phyloP scores from a whole-genome alignment of 2,888 invertebrate genomes.

The Sminthurides aquaticus region DNA sequence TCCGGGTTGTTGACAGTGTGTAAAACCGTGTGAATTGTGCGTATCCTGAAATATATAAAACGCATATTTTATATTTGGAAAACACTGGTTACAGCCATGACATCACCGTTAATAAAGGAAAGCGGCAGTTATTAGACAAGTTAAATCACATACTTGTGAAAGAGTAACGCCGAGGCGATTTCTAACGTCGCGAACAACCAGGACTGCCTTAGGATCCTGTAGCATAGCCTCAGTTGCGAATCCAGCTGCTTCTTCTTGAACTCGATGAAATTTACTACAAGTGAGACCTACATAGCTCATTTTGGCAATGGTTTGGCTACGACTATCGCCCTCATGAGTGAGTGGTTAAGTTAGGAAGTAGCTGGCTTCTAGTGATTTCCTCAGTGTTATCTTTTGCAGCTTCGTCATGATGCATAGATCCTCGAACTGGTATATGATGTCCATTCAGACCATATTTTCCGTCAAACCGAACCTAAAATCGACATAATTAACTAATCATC shows the following conservation, averaged over 20 bases:
- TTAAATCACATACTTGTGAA: slow-evolving; percentile 64
- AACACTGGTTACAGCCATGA: too few relatives aligned
- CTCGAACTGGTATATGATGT: slow-evolving; percentile 11
- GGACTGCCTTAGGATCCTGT: slow-evolving; percentile 59
- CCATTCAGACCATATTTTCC: slow-evolving; percentile 40
- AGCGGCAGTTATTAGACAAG: too few relatives aligned
- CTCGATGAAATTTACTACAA: slow-evolving; percentile 32
- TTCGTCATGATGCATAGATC: not conserved
- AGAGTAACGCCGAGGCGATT: slow-evolving; percentile 82
- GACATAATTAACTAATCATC: too few relatives aligned
- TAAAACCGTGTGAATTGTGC: too few relatives aligned
- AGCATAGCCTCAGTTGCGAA: slow-evolving; percentile 81
- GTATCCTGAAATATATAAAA: too few relatives aligned
- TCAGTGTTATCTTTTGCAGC: not conserved
- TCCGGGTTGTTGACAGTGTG: too few relatives aligned
- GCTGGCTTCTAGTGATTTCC: not conserved
- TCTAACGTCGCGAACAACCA: slow-evolving; percentile 71
- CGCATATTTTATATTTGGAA: too few relatives aligned
- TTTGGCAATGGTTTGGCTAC: not conserved
- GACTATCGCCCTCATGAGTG: slow-evolving; percentile 16
- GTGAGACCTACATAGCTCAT: not conserved
- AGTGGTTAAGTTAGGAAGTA: slow-evolving; percentile 5
- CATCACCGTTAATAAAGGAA: too few relatives aligned
- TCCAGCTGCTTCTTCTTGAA: slow-evolving; percentile 62
- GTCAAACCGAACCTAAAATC: slow-evolving; percentile 44